Evolutionary conservation across 2,113 vertebrate genomes (phyloP), one percentile per base, ranked within the genome.

Genomic region (Polypterus senegalus): DNA sequence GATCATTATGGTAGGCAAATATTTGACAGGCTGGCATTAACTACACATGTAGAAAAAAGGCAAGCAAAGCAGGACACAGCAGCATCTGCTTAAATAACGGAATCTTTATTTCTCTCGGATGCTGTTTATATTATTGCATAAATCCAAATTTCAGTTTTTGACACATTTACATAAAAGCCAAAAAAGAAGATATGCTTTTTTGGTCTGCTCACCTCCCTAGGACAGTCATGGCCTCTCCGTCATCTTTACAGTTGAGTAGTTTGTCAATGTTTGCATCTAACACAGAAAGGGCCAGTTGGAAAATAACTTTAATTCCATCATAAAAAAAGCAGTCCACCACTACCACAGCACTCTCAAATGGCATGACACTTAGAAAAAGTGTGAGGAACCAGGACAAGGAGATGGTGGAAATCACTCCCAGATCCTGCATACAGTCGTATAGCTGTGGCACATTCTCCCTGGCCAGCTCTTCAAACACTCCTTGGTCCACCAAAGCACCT

Each of bases 321-420:
- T 90, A 97, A 85, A 99, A 98, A 87, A 99, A 99, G 82, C 96
- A 99, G 80, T 98, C 95, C 55, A 99, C 93, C 53, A 99, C 94
- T 65, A 97, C 94, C 63, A 99, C 96, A 0, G 96, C 96, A 3
- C 95, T 98, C 77, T 96, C 93, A 59, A 99, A 99, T 0, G 96
- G 96, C 94, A 98, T 96, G 70, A 97, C 96, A 0, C 92, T 97
- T 72, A 99, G 92, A 69, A 99, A 99, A 9, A 99, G 88, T 0
- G 96, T 99, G 80, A 99, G 96, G 81, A 99, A 98, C 96, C 96
- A 99, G 11, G 96, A 98, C 47, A 99, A 83, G 1, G 96, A 99
- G 73, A 99, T 98, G 65, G 96, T 98, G 58, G 96, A 99, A 70
- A 99, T 98, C 55, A 98, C 95, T 0, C 94, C 92, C 63, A 99